phyloP scores from a whole-genome alignment of 2,113 vertebrate species.

The Pseudonaja textilis region DNA sequence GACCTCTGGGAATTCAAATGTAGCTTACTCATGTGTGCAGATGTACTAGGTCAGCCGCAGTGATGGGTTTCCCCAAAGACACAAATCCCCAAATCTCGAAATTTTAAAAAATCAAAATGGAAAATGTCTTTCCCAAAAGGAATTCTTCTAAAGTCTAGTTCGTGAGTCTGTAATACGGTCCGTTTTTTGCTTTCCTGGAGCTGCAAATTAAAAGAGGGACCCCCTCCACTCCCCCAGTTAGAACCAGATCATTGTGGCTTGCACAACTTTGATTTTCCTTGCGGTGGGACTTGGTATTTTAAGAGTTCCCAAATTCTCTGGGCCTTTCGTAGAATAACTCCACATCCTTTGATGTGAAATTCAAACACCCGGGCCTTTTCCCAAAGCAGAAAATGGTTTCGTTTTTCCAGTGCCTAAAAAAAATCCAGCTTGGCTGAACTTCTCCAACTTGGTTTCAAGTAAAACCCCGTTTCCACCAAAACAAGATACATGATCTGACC shows the following conservation, averaged over 20 bases:
- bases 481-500: slow-evolving; percentile 33
- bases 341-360: slow-evolving; percentile 4
- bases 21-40: not conserved
- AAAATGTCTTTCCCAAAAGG: not conserved
- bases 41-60: not conserved
- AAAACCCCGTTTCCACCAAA: slow-evolving; percentile 57
- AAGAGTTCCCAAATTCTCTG: not conserved
- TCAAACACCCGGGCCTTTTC: slow-evolving; percentile 26
- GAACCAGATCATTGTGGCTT: not conserved
- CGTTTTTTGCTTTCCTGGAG: not conserved
- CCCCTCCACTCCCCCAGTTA: not conserved
- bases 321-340: slow-evolving; percentile 1
- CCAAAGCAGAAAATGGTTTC: slow-evolving; percentile 29
- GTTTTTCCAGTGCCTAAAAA: not conserved
- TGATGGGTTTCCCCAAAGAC: not conserved
- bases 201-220: not conserved
- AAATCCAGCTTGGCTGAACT: not conserved
- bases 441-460: slow-evolving; percentile 30
- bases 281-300: not conserved
- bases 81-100: not conserved
- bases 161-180: rapidly evolving
- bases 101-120: not conserved
- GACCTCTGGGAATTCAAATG: not conserved
- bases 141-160: not conserved
- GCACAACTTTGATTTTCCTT: not conserved